Percentiles rank a stretch among this genome's conserved stretches.
Evolutionary conservation across 2,797 vertebrate species (phyloP).

Genomic region (Aeoliscus strigatus): DNA sequence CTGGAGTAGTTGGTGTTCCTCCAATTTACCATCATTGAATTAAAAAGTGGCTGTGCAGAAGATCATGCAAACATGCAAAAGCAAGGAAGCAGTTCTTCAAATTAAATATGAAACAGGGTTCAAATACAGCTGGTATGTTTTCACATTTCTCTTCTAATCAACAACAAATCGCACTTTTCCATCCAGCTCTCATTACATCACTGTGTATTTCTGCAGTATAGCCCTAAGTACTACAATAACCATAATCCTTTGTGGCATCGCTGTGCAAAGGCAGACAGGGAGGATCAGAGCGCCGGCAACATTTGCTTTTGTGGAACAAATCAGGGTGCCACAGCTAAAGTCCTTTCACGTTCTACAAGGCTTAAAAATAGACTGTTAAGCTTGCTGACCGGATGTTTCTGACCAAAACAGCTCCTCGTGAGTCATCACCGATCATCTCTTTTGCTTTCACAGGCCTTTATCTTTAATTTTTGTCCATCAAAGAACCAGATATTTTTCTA

Average conservation of each 20-base stretch:
- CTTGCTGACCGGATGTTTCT: neutral
- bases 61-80: neutral
- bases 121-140: neutral
- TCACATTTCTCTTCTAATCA: neutral
- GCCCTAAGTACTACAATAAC: neutral
- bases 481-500: neutral
- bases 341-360: too few relatives aligned
- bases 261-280: neutral
- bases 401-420: neutral
- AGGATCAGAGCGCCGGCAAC: neutral
- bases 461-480: conserved; percentile 9
- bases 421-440: neutral
- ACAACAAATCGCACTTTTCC: neutral
- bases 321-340: too few relatives aligned
- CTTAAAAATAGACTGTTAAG: conserved; percentile 4
- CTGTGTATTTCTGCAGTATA: neutral
- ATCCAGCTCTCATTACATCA: too few relatives aligned
- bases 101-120: neutral
- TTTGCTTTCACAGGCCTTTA: neutral
- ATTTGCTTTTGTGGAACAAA: too few relatives aligned
- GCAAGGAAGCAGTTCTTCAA: neutral
- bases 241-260: neutral
- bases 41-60: too few relatives aligned
- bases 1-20: neutral
- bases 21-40: too few relatives aligned